A percentile compares a stretch with the other conserved stretches of the same genome.
Evolutionary conservation across 2,888 invertebrate species (phyloP).

Genomic region (Amphipoea oculea): DNA sequence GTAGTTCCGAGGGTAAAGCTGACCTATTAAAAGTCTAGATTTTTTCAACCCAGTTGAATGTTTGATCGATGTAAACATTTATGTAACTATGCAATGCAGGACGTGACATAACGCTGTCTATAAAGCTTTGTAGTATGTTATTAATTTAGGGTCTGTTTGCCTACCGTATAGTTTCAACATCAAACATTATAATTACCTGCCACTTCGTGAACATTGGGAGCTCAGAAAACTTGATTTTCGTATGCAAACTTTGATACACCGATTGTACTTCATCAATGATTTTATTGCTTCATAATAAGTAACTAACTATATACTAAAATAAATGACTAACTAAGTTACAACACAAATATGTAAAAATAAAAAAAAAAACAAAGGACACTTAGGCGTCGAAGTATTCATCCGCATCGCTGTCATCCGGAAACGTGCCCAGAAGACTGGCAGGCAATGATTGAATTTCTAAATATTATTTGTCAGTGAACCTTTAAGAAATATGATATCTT

Average conservation of each 20-base stretch:
- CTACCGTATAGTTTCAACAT: not conserved
- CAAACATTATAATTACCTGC: not conserved
- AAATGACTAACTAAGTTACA: no score
- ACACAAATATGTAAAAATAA: no score
- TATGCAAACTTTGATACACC: not conserved
- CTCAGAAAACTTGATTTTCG: not conserved
- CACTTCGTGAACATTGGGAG: not conserved
- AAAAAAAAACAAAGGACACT: no score
- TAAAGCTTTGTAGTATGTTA: not conserved
- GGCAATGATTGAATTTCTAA: not conserved
- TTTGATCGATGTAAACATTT: conserved; percentile 11
- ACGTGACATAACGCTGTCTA: not conserved
- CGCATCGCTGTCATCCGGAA: no score
- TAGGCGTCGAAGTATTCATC: no score
- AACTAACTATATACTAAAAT: no score
- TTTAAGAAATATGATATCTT: not conserved
- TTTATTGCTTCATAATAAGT: no score
- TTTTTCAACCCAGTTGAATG: not conserved
- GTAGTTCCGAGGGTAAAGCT: conserved; percentile 51
- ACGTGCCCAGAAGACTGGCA: no score
- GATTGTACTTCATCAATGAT: not conserved
- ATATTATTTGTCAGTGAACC: not conserved
- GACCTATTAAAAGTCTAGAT: conserved; percentile 37
- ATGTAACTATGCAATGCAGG: not conserved
- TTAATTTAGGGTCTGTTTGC: not conserved